Base-by-base conservation (phyloP, 2,113 vertebrate species). In the Grus americana region DNA sequence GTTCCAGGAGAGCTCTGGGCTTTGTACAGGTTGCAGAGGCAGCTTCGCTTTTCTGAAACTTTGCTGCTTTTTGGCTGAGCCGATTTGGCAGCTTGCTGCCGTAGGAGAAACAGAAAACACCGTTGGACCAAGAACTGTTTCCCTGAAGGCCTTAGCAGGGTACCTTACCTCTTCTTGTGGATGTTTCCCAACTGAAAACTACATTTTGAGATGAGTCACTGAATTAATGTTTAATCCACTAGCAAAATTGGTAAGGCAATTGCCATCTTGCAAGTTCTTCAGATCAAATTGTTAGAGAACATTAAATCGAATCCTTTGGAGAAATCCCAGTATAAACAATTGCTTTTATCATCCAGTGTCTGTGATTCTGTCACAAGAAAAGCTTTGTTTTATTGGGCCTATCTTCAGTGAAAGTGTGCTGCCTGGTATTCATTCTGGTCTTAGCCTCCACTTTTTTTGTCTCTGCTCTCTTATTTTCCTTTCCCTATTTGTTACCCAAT, bases 201-300 rank as follows among this genome's bases (percentile, higher is more conserved):
- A 16, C 66, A 12, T 61, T 95, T 91, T 82, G 81, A 90, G 93
- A 96, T 95, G 94, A 93, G 87, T 93, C 93, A 96, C 62, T 61
- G 74, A 82, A 90, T 72, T 88, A 32, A 44, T 88, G n/a, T 92
- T 93, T 93, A 90, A 94, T 96, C 75, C 81, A 70, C 70, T 61
- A 87, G 84, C 85, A 84, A 92, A 92, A 95, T 14, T 86, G 95
- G 67, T 71, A 86, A 65, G 93, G 84, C 87, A 95, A 59, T 95
- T 94, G 74, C 78, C 34, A 26, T 85, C 80, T 82, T 87, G 44
- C 78, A 85, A 81, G 73, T 91, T 96, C 70, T 94, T 92, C 27
- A 81, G 5, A 92, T 96, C 74, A 88, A 26, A 88, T 94, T 95
- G 87, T 93, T 95, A 79, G 92, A 86, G 87, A 94, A 87, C 79